phyloP scores from a whole-genome alignment of 1,140 invertebrate species.

The Teleopsis dalmanni region DNA sequence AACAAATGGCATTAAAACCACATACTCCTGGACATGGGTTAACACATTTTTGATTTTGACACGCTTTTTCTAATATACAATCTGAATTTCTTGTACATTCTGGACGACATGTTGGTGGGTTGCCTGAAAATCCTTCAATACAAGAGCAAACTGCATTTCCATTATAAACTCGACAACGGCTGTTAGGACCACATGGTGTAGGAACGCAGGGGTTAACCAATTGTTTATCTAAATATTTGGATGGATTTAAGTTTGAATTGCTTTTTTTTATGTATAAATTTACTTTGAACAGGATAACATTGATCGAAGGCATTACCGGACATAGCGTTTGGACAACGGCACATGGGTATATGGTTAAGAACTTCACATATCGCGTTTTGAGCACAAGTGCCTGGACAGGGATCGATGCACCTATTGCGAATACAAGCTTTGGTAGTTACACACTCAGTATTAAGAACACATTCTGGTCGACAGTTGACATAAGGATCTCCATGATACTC shows the following conservation, averaged over 20 bases:
- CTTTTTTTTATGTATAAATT: too few species aligned
- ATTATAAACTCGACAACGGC: slow-evolving; percentile 47
- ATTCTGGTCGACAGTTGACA: slow-evolving; percentile 38
- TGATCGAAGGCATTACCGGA: slow-evolving; percentile 37
- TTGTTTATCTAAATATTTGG: slow-evolving; percentile 7
- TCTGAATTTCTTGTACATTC: slow-evolving; percentile 77
- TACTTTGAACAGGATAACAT: slow-evolving; percentile 44
- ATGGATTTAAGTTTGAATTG: too few species aligned
- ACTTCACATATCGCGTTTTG: slow-evolving; percentile 58
- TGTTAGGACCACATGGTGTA: slow-evolving; percentile 54
- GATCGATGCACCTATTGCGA: slow-evolving; percentile 57
- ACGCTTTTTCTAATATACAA: slow-evolving; percentile 68
- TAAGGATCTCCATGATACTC: slow-evolving; percentile 55
- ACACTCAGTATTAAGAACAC: slow-evolving; percentile 46
- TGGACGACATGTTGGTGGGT: slow-evolving; percentile 70
- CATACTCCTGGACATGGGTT: slow-evolving; percentile 65
- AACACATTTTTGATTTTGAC: slow-evolving; percentile 63
- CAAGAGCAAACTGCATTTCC: slow-evolving; percentile 56
- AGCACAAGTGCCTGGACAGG: slow-evolving; percentile 60
- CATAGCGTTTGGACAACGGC: slow-evolving; percentile 53
- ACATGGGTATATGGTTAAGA: slow-evolving; percentile 58
- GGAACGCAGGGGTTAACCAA: slow-evolving; percentile 54
- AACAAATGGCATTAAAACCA: slow-evolving; percentile 69
- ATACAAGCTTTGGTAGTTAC: slow-evolving; percentile 54
- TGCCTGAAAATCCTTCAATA: slow-evolving; percentile 52